These are phyloP conservation scores for Himalopsyche tibetana DNA, from an alignment of 2,888 invertebrate species.

Conservation along the genomic window DNA sequence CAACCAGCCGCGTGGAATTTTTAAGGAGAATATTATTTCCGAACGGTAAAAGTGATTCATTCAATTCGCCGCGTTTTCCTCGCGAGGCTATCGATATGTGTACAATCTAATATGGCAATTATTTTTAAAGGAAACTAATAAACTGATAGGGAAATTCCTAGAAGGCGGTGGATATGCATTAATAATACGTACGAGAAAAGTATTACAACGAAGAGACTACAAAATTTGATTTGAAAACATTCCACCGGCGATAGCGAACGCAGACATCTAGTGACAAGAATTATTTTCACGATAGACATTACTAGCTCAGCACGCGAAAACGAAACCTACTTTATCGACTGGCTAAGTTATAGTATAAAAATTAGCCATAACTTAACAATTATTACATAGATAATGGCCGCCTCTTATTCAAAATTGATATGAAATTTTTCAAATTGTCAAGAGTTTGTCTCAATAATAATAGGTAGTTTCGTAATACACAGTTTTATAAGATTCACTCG, in stretches of 20 bases:
- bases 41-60: not conserved
- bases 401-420: conserved; percentile 62
- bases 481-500: not conserved
- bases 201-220: conserved; percentile 6
- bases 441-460: conserved; percentile 50
- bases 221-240: conserved; percentile 17
- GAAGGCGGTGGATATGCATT: conserved; percentile 32
- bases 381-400: conserved; percentile 52
- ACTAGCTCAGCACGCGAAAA: not conserved
- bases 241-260: not conserved
- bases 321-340: not conserved
- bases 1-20: not conserved
- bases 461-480: not conserved
- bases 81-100: not conserved
- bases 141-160: not conserved
- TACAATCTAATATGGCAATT: conserved; percentile 26
- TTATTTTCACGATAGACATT: conserved; percentile 1
- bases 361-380: conserved; percentile 57
- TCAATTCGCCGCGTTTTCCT: not conserved
- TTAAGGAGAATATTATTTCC: not conserved
- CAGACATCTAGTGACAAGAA: conserved; percentile 16
- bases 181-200: not conserved
- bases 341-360: conserved; percentile 51
- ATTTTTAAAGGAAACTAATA: not conserved
- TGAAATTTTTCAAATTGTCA: conserved; percentile 65